Conservation (phyloP, 2,113 vertebrate species). For the Canis aureus region DNA sequence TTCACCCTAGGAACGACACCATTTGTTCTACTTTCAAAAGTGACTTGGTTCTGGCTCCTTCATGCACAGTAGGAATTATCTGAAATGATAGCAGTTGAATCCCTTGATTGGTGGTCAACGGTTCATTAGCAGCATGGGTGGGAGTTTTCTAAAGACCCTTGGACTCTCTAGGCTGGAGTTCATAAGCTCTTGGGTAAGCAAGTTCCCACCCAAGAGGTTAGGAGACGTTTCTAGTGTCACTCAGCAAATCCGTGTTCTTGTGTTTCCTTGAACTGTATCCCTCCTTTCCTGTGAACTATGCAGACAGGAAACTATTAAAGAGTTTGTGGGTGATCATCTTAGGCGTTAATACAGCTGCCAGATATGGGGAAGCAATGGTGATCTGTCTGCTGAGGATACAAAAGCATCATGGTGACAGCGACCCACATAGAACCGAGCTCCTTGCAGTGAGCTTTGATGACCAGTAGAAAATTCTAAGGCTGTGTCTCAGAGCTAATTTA, state of each 20-base stretch:
- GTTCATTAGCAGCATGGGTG: not conserved
- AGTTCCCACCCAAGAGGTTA: not conserved
- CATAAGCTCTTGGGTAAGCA: not conserved
- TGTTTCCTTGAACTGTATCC: not conserved
- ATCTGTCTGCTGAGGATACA: not conserved
- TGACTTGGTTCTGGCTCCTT: not conserved
- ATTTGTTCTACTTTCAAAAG: not conserved
- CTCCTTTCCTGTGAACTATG: too few relatives aligned
- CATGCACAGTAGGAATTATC: not conserved
- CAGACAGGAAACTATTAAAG: not conserved
- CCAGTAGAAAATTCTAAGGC: rapidly evolving
- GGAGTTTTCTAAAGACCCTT: not conserved
- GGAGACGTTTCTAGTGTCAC: rapidly evolving
- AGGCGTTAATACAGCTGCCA: not conserved
- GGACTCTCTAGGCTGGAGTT: too few relatives aligned
- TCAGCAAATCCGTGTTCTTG: not conserved
- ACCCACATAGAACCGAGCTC: rapidly evolving
- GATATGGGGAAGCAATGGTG: too few relatives aligned
- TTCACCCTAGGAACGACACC: not conserved
- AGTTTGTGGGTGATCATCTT: not conserved
- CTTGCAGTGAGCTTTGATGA: not conserved
- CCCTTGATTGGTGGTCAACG: not conserved
- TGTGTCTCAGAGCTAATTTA: too few relatives aligned
- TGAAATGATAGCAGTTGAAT: not conserved
- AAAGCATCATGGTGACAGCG: rapidly evolving